Base-by-base conservation (phyloP, 2,113 vertebrate genomes). In the Oreocharis arfaki region DNA sequence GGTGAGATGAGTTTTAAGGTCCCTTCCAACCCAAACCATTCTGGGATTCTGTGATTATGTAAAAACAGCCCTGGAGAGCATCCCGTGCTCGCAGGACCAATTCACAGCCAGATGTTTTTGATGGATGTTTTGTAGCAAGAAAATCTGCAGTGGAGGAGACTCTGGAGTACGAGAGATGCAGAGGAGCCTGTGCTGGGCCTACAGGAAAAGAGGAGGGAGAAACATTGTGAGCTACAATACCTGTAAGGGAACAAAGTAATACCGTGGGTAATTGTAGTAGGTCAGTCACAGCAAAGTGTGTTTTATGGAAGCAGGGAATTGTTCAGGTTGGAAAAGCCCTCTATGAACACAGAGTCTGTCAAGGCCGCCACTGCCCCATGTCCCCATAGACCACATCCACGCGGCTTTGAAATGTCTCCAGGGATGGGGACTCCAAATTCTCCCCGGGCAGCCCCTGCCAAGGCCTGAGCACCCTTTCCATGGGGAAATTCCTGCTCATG, bases 181-280 rank as follows among this genome's bases (percentile, higher is more conserved):
- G 23, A 21, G 8, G 23, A 53, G 11, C 44, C 32, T 42, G 30
- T 6, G 2, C 44, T 33, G 21, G 21, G 68, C 49, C 44, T 44
- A 1, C 39, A n/a, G 33, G 50, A 27, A 49, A n/a, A 27, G 50
- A 30, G 3, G 6, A 27, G 16, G 8, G 39, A 27, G 11, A 32
- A 33, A 13, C 6, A 5, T 3, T 32, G 39, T 11, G 27, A 70
- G 44, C 37, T 27, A 4, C 2, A 0, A 8, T 2, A 23, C 3
- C 35, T 28, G 8, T 8, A 16, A 30, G 18, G 55, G 23, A 53
- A 32, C 10, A 59, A 55, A 47, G 22, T 47, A 24, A 23, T 27
- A 19, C 19, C 0, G 0, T 12, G 30, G 11, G 14, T 10, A 11
- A 30, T 24, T 33, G 39, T 11, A 4, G 10, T 15, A 4, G 7